Base-by-base conservation (phyloP, 2,113 vertebrate species). In the Phaethon lepturus region DNA sequence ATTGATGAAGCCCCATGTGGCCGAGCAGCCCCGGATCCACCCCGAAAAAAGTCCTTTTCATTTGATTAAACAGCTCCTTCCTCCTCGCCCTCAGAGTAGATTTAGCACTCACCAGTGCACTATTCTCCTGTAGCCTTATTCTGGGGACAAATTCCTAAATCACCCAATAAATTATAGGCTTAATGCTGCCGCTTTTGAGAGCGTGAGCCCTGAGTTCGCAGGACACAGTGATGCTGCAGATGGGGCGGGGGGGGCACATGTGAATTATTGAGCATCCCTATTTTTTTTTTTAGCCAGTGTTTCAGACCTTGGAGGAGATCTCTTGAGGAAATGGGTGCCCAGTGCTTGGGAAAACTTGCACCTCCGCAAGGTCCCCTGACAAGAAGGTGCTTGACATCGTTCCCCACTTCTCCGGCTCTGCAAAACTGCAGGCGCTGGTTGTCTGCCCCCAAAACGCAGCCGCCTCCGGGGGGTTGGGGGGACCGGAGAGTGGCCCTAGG, bases 1-100 rank as follows among this genome's bases (percentile, higher is more conserved):
- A 79, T 67, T 87, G 91, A 53, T 20, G 60, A 71, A 93, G 62
- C 85, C 92, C 87, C 92, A 88, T 82, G 96, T 50, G 93, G 93
- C 75, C 83, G 17, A 83, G 56, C 28, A 64, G 92, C 88, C 53
- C 78, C 3, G 3, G 45, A 35, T 28, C 86, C 78, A 88, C 44
- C 71, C 58, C 2, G 25, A 90, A 88, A 17, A 38, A 71, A 13
- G n/a, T 17, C 56, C 62, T 82, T 83, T 40, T 67, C 26, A 91
- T 87, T 93, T 42, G 42, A 78, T 95, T 81, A 67, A 95, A 72
- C 8, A 71, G 49, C 91, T 85, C 35, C 60, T 90, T 85, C 80
- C 87, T 63, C 47, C 56, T 59, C 86, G 29, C n/a, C 47, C 64
- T 1, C 17, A 2, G 7, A 72, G 52, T 6, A 10, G 69, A 47